phyloP scores from a whole-genome alignment of 2,113 vertebrate species.

The Mugil cephalus region DNA sequence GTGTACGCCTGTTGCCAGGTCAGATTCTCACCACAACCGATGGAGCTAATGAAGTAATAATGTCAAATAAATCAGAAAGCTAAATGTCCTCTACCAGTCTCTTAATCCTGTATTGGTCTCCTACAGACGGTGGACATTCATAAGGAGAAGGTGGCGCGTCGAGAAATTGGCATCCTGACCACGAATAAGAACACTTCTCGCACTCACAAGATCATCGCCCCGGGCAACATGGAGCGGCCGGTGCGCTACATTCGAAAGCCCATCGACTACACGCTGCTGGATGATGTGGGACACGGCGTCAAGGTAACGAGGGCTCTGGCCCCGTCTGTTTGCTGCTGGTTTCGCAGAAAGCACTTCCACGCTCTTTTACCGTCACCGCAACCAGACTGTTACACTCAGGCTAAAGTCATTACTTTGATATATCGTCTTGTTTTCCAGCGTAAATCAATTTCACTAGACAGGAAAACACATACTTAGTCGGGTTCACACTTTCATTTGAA shows the following conservation, averaged over 20 bases:
- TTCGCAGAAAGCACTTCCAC: background rate
- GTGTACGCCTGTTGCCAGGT: too few species aligned
- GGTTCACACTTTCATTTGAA: conserved; percentile 49
- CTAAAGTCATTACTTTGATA: conserved; percentile 37
- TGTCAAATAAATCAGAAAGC: too few species aligned
- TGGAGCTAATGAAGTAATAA: too few species aligned
- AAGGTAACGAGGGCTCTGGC: conserved; percentile 87
- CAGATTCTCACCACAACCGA: too few species aligned
- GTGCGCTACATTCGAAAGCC: conserved; percentile 99
- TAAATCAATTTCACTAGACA: conserved; percentile 32
- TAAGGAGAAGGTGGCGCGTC: conserved; percentile 98
- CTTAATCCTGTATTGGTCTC: background rate
- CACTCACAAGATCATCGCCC: conserved; percentile 99
- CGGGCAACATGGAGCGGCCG: conserved; percentile 97
- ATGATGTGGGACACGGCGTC: conserved; percentile 98
- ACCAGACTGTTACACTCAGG: background rate
- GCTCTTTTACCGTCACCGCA: background rate
- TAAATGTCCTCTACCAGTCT: too few species aligned
- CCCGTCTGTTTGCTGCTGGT: background rate
- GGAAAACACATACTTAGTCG: conserved; percentile 34
- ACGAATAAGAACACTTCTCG: conserved; percentile 99
- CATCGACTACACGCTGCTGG: conserved; percentile 98
- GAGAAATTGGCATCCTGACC: conserved; percentile 99
- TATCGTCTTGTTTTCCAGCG: conserved; percentile 1
- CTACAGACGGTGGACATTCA: conserved; percentile 97